Conservation (phyloP, 2,888 invertebrate species). For the Pyrocoelia pectoralis region DNA sequence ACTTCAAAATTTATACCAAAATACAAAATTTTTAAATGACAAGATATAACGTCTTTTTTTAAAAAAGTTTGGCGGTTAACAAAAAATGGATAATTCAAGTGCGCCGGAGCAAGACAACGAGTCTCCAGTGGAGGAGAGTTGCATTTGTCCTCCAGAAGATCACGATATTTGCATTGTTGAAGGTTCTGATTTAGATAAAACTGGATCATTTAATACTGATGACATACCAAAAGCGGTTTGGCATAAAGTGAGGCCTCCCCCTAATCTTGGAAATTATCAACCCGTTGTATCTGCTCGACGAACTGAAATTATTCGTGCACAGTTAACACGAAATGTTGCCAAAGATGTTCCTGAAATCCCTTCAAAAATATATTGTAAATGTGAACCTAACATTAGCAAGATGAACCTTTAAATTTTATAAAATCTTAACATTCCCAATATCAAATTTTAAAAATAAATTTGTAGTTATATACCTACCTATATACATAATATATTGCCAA, state of each 20-base stretch:
- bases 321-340: slow-evolving; percentile 45
- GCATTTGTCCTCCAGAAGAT: no score
- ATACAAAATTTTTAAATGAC: no score
- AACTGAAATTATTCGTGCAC: slow-evolving; percentile 46
- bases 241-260: slow-evolving; percentile 47
- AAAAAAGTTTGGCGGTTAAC: slow-evolving; percentile 5
- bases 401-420: neutral
- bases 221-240: slow-evolving; percentile 48
- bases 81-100: neutral
- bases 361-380: slow-evolving; percentile 7
- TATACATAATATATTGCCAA: no score
- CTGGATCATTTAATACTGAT: slow-evolving; percentile 30
- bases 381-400: slow-evolving; percentile 12
- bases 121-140: no score
- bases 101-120: no score
- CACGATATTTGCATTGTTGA: slow-evolving; percentile 47
- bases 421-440: no score
- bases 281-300: slow-evolving; percentile 50
- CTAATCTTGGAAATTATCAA: slow-evolving; percentile 32
- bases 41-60: no score
- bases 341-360: neutral
- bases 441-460: no score
- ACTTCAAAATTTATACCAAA: no score
- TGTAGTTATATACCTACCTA: no score
- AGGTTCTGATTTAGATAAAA: slow-evolving; percentile 44